Evolutionary conservation across 1,140 invertebrate genomes (phyloP), one percentile per base, ranked within the genome.

Genomic region (Cyphomyrmex costatus): DNA sequence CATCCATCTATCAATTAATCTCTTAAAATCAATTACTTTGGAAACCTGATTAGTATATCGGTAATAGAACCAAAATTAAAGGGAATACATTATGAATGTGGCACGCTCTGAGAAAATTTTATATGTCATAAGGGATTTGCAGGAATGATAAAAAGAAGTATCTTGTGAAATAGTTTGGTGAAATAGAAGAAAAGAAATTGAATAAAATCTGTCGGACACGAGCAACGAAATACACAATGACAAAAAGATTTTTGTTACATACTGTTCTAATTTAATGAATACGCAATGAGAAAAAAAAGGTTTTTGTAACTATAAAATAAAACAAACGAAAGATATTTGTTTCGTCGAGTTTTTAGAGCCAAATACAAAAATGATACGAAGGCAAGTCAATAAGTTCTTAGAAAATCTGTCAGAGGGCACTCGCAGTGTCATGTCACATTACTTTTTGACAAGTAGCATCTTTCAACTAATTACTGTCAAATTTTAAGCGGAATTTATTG

Each of bases 61-160:
- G 42, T 80, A 24, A 96, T 92, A 1, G 96, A 87, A 33, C 93
- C 87, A 68, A 97, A 96, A 91, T 97, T 97, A 92, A 97, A 97
- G 0, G 97, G 96, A 33, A 97, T n/a, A n/a, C n/a, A n/a, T n/a
- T n/a, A n/a, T n/a, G n/a, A n/a, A n/a, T n/a, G n/a, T n/a, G 5
- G 6, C 16, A 51, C 16, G n/a, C 49, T 36, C 6, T 7, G 21
- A 7, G 33, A 36, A 56, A 70, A 70, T 70, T 56, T 70, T 56
- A 65, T 56, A 65, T n/a, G 65, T 58, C 30, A 80, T 70, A 58
- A 58, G 6, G 14, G 21, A 70, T 70, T 80, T 70, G 21, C 4
- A 51, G 21, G 5, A 56, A 80, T 24, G 65, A 27, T 79, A 53
- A 79, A 16, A 30, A 49, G 58, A 33, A 56, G 49, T 49, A 36